Base-by-base conservation (phyloP, 2,797 vertebrate species). In the Lepilemur ruficaudatus region DNA sequence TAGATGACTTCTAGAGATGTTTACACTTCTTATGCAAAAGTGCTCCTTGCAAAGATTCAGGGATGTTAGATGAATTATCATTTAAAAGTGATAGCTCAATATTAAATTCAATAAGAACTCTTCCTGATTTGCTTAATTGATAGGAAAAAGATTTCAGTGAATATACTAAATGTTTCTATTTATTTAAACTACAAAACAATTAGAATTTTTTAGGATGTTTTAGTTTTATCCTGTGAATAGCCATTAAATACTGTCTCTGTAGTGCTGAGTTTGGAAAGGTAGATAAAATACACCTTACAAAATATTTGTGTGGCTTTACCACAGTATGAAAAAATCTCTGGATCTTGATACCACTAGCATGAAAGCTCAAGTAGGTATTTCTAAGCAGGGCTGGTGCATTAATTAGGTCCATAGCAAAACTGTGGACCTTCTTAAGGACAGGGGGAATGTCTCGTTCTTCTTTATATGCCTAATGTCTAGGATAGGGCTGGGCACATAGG, bases 61-160 rank as follows among this genome's bases (percentile, higher is more conserved):
- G 52, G 43, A 81, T 52, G 22, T 84, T 43, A 80, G 52, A 89
- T 23, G n/a, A 70, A 17, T 85, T 85, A 70, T 38, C 46, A 78
- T 96, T 89, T 73, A 65, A 93, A 83, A 80, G 57, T n/a, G 50
- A 75, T 46, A 88, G 91, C 50, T 91, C 35, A 70, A n/a, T 63
- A 59, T 55, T 86, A 78, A 70, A 38, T 43, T 89, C n/a, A 35
- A 50, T 83, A 83, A 65, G 73, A 86, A 91, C 13, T 43, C 67
- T 92, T 93, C 41, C n/a, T 63, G 59, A 55, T 93, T 84, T 65
- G 73, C 52, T 83, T 93, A 82, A 89, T 23, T 85, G 87, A 76
- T 38, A 67, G 61, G 46, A 89, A 86, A 92, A 94, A 80, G 61
- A 57, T 82, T 95, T 91, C 70, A 25, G 25, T 72, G 83, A 78